Conservation (phyloP, 2,888 invertebrate genomes). For the Eristalis tenax region DNA sequence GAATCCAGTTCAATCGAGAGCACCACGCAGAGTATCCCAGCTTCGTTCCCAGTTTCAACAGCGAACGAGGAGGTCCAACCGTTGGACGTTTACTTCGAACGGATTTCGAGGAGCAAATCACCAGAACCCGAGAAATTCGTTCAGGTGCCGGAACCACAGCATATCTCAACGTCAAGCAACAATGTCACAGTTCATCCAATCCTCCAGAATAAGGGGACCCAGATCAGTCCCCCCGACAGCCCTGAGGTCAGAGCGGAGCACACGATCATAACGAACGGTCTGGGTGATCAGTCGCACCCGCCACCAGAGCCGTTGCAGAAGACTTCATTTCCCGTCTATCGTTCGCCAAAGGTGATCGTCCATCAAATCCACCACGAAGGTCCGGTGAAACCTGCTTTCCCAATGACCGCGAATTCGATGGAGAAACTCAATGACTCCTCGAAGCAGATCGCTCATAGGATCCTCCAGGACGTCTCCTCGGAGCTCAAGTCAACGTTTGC, state of each 20-base stretch:
- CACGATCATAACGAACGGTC: neutral
- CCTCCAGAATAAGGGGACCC: constrained; percentile 7
- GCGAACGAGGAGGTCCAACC: neutral
- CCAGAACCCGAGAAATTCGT: neutral
- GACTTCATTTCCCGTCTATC: constrained; percentile 44
- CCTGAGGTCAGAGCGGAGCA: neutral
- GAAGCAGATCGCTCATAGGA: constrained; percentile 35
- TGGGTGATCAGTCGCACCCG: neutral
- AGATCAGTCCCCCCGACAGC: neutral
- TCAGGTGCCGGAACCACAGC: too few relatives aligned
- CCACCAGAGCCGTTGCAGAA: neutral
- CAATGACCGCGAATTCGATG: constrained; percentile 38
- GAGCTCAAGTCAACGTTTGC: constrained; percentile 39
- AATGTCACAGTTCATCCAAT: constrained; percentile 34
- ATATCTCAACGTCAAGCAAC: neutral
- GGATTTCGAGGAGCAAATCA: neutral
- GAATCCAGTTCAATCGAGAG: neutral
- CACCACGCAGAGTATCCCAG: neutral
- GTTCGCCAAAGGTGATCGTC: constrained; percentile 39
- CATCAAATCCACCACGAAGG: constrained; percentile 27
- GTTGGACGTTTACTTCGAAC: neutral
- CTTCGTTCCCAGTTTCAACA: constrained; percentile 3
- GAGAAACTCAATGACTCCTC: constrained; percentile 44
- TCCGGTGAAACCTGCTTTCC: constrained; percentile 23
- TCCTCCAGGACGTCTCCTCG: constrained; percentile 45